phyloP scores from a whole-genome alignment of 2,113 vertebrate species.

The Gopherus evgoodei region DNA sequence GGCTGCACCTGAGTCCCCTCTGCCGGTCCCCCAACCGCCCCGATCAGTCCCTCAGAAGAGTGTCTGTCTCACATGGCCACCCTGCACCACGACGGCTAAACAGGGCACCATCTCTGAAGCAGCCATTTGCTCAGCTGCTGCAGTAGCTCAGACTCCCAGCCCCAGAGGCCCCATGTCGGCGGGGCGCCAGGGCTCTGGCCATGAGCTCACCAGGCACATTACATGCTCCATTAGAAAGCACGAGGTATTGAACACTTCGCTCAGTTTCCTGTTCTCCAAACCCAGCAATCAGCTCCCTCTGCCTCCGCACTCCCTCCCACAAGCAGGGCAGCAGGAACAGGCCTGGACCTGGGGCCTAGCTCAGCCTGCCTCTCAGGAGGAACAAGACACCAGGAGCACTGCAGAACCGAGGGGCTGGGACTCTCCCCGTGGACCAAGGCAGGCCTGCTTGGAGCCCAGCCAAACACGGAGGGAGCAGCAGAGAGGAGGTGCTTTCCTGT shows the following conservation, averaged over 20 bases:
- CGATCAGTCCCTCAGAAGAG: no score
- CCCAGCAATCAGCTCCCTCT: neutral
- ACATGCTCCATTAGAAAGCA: neutral
- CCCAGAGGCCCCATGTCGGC: no score
- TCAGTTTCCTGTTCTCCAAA: neutral
- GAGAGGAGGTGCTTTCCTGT: fast-evolving
- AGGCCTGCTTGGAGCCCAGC: neutral
- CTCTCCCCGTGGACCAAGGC: neutral
- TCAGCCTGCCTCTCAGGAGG: neutral
- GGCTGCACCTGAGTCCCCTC: no score
- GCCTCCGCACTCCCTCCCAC: neutral
- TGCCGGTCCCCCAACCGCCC: no score
- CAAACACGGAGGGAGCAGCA: fast-evolving
- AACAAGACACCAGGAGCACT: neutral
- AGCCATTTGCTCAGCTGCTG: neutral
- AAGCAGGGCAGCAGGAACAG: neutral
- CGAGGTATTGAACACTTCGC: neutral
- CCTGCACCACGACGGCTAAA: neutral
- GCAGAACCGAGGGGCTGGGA: neutral
- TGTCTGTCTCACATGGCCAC: no score
- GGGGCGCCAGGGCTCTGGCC: neutral
- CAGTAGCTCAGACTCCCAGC: no score
- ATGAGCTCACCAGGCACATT: neutral
- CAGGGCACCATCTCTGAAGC: neutral
- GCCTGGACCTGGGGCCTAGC: neutral